These are phyloP conservation scores for Drosophila dunni DNA, from an alignment of 1,140 invertebrate species.

Conservation along the genomic window DNA sequence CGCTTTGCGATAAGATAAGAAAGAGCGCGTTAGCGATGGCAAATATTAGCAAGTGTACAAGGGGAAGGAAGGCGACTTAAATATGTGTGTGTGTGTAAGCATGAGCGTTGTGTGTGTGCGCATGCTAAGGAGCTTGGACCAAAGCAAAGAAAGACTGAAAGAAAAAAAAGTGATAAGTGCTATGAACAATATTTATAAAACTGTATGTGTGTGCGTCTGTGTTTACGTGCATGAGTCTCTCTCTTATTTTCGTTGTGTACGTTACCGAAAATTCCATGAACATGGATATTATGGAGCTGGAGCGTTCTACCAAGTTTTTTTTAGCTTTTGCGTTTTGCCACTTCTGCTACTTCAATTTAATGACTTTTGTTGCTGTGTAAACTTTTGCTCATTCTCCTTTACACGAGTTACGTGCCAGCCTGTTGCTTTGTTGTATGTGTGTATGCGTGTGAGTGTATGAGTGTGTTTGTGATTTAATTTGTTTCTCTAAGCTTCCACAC, in stretches of 20 bases:
- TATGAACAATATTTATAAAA: constrained; percentile 50
- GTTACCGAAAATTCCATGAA: constrained; percentile 37
- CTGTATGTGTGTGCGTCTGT: constrained; percentile 13
- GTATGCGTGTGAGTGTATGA: constrained; percentile 16
- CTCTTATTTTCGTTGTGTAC: not conserved
- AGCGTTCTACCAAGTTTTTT: constrained; percentile 39
- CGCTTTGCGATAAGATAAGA: constrained; percentile 68
- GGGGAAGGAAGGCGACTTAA: constrained; percentile 17
- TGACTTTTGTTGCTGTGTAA: constrained; percentile 49
- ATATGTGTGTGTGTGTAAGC: not conserved
- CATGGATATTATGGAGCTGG: constrained; percentile 31
- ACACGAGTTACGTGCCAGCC: constrained; percentile 42
- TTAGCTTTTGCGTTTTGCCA: constrained; percentile 21
- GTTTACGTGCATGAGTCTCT: not conserved
- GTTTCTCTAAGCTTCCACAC: constrained; percentile 58
- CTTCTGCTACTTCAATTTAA: constrained; percentile 43
- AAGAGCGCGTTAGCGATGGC: constrained; percentile 42
- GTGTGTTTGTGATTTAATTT: constrained; percentile 32
- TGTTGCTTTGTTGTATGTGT: constrained; percentile 28
- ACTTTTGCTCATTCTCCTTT: constrained; percentile 55
- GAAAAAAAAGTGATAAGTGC: constrained; percentile 49
- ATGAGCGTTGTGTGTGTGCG: constrained; percentile 4
- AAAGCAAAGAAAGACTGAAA: constrained; percentile 35
- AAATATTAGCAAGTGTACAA: constrained; percentile 51
- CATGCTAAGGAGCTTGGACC: constrained; percentile 44